phyloP scores from a whole-genome alignment of 2,113 vertebrate genomes.

The Aviceda subcristata region DNA sequence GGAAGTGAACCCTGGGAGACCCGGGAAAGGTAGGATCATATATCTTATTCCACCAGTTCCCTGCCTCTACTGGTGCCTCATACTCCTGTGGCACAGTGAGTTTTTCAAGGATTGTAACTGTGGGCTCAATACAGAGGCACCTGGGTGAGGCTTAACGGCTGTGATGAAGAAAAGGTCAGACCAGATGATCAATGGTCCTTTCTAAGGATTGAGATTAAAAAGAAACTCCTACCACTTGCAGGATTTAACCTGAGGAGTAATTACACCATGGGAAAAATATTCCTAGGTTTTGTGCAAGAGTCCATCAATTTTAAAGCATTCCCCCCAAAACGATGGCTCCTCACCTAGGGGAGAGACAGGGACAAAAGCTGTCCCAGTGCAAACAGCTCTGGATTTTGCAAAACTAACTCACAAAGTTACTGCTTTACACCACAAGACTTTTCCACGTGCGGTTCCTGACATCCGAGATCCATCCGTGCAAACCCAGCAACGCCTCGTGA shows the following conservation, averaged over 20 bases:
- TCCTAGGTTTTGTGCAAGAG: background rate
- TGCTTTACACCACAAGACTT: background rate
- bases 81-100: too few species aligned
- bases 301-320: background rate
- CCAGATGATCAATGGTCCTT: background rate
- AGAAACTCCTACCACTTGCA: background rate
- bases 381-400: background rate
- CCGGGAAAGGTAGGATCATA: background rate
- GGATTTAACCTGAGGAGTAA: background rate
- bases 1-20: background rate
- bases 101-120: background rate
- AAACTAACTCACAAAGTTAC: background rate
- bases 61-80: background rate
- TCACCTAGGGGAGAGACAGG: background rate
- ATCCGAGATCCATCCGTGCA: fast-evolving
- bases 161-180: background rate
- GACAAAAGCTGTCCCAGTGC: too few species aligned
- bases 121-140: background rate
- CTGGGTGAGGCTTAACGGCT: background rate
- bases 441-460: fast-evolving
- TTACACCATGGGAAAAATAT: background rate
- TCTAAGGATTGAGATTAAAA: background rate
- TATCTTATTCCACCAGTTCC: background rate
- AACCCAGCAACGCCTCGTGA: background rate
- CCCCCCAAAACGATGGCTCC: background rate